Conservation (phyloP, 64 coral and sea anemone genomes). For the Montipora foliosa region DNA sequence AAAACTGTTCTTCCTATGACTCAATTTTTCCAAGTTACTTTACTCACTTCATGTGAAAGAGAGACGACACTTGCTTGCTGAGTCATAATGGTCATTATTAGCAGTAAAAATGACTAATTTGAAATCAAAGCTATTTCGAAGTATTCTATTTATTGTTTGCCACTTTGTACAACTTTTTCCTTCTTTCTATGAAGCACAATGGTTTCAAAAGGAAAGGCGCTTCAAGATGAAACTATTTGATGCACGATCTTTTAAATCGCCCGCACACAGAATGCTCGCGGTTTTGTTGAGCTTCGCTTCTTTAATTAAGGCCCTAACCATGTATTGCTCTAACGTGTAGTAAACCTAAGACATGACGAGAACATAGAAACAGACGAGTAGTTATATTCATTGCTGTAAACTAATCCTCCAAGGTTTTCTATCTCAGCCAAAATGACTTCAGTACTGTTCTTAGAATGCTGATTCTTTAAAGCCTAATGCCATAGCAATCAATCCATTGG, state of each 20-base stretch:
- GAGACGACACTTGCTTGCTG: neutral
- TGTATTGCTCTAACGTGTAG: neutral
- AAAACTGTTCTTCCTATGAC: neutral
- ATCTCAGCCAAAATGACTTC: neutral
- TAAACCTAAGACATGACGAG: neutral
- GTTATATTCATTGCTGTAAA: neutral
- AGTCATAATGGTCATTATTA: constrained; percentile 40
- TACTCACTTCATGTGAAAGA: neutral
- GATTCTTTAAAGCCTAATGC: neutral
- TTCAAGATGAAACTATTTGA: neutral
- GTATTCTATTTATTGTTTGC: constrained; percentile 43
- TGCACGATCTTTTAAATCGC: neutral
- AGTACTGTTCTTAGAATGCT: neutral
- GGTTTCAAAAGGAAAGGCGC: neutral
- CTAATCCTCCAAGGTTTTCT: neutral
- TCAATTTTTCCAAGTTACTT: neutral
- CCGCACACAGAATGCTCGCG: no score
- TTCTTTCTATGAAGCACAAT: neutral
- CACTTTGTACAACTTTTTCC: constrained; percentile 15
- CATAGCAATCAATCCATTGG: neutral
- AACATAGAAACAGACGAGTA: neutral
- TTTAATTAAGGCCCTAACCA: no score
- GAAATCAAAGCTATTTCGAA: constrained; percentile 56
- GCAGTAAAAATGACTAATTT: constrained; percentile 50
- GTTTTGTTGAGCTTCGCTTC: no score